Conservation (phyloP, 2,888 invertebrate species). For the Synanthedon tipuliformis region DNA sequence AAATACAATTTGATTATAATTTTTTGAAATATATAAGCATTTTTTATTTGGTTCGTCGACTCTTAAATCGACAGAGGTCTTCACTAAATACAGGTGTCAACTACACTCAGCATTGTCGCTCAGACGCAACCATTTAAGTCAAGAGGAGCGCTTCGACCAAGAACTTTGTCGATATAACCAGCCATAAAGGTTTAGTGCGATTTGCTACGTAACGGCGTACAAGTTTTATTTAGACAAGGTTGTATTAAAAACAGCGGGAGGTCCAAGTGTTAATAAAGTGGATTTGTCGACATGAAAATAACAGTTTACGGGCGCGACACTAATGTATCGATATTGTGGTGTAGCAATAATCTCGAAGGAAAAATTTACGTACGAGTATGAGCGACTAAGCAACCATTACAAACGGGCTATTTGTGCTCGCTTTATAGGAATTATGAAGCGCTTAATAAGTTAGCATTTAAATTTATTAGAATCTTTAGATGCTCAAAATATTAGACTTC, state of each 20-base stretch:
- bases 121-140: slow-evolving; percentile 60
- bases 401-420: not conserved
- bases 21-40: no score
- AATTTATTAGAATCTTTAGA: not conserved
- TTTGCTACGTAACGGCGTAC: slow-evolving; percentile 20
- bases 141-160: slow-evolving; percentile 46
- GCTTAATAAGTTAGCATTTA: not conserved
- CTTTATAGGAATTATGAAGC: not conserved
- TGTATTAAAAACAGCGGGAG: slow-evolving; percentile 47
- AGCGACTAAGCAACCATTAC: no score
- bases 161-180: slow-evolving; percentile 49
- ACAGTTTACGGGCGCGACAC: slow-evolving; percentile 54
- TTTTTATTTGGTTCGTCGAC: slow-evolving; percentile 1
- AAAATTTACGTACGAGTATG: not conserved
- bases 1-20: no score
- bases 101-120: slow-evolving; percentile 52
- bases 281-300: slow-evolving; percentile 67
- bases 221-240: slow-evolving; percentile 42
- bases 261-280: slow-evolving; percentile 60
- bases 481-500: no score
- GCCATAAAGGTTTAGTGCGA: slow-evolving; percentile 33
- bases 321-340: slow-evolving; percentile 42
- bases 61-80: slow-evolving; percentile 10
- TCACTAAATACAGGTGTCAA: slow-evolving; percentile 57
- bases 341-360: slow-evolving; percentile 7